phyloP scores from a whole-genome alignment of 2,888 invertebrate species.

The Tiphia femorata region DNA sequence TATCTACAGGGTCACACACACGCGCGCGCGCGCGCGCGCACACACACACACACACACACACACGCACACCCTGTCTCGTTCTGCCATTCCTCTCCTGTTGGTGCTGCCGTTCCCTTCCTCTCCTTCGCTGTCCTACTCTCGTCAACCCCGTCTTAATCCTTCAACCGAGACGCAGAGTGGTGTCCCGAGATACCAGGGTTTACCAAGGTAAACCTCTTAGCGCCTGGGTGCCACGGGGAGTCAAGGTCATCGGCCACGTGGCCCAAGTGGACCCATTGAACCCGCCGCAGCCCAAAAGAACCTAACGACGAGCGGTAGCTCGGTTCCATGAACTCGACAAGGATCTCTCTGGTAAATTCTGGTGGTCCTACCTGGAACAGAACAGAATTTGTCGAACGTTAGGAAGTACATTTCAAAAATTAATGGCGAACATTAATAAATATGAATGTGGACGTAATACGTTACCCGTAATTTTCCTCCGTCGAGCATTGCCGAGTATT shows the following conservation, averaged over 20 bases:
- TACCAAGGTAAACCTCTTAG: constrained; percentile 47
- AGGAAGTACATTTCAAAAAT: no score
- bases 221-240: constrained; percentile 18
- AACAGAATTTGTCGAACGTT: no score
- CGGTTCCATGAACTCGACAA: constrained; percentile 5
- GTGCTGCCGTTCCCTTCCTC: constrained; percentile 1
- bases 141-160: constrained; percentile 40
- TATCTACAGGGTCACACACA: background rate
- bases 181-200: constrained; percentile 43
- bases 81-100: constrained; percentile 1
- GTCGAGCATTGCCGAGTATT: no score
- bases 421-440: no score
- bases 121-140: constrained; percentile 14
- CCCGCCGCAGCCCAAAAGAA: no score
- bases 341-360: constrained; percentile 2
- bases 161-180: constrained; percentile 36
- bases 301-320: background rate
- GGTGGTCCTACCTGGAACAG: constrained; percentile 42
- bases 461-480: no score
- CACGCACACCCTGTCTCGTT: background rate
- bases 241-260: constrained; percentile 37
- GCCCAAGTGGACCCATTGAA: background rate
- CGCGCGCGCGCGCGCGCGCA: background rate
- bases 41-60: background rate
- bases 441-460: no score